A percentile compares a stretch with the other conserved stretches of the same genome.
Conservation (phyloP, 2,113 vertebrate species). For the Tichodroma muraria region DNA sequence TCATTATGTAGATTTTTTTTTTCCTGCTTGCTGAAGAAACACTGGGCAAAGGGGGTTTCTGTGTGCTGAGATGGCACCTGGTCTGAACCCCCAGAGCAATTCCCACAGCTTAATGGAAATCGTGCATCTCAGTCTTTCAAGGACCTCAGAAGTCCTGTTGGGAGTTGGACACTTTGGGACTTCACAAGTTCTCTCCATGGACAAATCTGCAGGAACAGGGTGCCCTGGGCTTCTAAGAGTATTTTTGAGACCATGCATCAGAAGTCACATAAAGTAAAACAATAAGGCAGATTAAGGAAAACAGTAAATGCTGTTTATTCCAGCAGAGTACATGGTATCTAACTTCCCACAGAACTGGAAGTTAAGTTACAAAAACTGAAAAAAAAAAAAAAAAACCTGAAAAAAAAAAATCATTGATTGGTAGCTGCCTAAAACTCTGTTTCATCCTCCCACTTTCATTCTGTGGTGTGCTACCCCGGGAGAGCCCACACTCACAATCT, state of each 20-base stretch:
- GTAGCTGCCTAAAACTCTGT: not conserved
- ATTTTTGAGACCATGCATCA: not conserved
- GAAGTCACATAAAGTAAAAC: not conserved
- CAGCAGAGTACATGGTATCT: not conserved
- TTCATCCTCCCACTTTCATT: not conserved
- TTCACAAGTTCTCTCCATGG: not conserved
- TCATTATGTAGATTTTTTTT: not conserved
- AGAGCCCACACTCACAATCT: not conserved
- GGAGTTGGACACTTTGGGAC: not conserved
- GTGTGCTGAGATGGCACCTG: not conserved
- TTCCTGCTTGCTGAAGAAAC: not conserved
- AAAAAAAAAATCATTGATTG: not conserved
- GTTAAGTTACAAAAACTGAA: not conserved
- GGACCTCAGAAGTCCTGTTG: not conserved
- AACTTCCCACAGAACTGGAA: not conserved
- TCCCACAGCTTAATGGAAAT: not conserved
- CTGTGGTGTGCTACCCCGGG: not conserved
- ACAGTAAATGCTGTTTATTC: not conserved
- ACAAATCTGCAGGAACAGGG: not conserved
- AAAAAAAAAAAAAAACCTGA: fast-evolving
- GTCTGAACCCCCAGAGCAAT: not conserved
- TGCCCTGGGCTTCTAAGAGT: not conserved
- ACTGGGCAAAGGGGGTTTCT: not conserved
- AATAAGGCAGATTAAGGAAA: not conserved
- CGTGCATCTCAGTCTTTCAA: not conserved